phyloP scores from a whole-genome alignment of 2,113 vertebrate genomes.

The Donacobius atricapilla region DNA sequence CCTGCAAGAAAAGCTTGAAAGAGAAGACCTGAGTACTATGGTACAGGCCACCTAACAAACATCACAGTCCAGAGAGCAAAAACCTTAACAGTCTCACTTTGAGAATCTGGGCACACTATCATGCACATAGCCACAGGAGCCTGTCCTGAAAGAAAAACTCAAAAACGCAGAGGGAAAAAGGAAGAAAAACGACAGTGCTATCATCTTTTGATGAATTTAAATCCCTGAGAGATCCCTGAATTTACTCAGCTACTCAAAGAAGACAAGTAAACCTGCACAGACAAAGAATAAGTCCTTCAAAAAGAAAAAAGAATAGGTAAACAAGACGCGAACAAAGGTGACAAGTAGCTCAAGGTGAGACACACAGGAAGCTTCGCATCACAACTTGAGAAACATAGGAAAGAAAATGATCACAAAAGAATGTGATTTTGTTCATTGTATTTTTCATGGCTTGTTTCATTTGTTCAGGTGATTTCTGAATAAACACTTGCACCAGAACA shows the following conservation, averaged over 20 bases:
- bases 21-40: not conserved
- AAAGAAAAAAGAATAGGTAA: not conserved
- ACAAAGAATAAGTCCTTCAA: not conserved
- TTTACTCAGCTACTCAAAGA: not conserved
- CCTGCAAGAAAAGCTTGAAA: not conserved
- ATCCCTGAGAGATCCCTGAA: not conserved
- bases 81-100: not conserved
- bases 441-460: not conserved
- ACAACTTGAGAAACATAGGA: not conserved
- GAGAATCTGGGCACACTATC: not conserved
- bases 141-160: not conserved
- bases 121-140: not conserved
- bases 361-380: not conserved
- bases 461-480: not conserved
- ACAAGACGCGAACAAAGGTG: not conserved
- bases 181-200: not conserved
- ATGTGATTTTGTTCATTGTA: not conserved
- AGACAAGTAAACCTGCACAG: not conserved
- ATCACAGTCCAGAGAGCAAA: not conserved
- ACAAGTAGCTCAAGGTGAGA: not conserved
- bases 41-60: not conserved
- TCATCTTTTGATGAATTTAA: not conserved
- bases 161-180: not conserved
- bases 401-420: not conserved
- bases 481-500: not conserved